Percentiles rank a stretch among this genome's conserved stretches.
Evolutionary conservation across 1,140 invertebrate genomes (phyloP).

Genomic region (Orussus abietinus): DNA sequence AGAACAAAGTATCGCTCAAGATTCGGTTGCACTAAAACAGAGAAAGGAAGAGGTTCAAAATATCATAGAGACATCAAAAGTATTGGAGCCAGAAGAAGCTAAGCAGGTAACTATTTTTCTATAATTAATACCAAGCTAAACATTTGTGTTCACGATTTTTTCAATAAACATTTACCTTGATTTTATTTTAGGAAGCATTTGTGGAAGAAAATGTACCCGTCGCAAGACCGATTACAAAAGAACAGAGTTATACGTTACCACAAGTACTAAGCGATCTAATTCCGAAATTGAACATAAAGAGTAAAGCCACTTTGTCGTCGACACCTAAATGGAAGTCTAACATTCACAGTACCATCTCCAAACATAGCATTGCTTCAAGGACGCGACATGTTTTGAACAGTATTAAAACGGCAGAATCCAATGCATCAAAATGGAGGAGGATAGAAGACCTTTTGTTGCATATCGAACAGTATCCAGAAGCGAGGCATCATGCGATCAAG

Average conservation of each 20-base stretch:
- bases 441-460: conserved; percentile 68
- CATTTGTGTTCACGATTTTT: neutral
- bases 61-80: conserved; percentile 12
- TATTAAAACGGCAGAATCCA: conserved; percentile 58
- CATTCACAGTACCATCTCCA: conserved; percentile 39
- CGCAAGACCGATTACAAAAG: conserved; percentile 13
- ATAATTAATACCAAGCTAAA: neutral
- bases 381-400: conserved; percentile 66
- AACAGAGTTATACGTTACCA: conserved; percentile 33
- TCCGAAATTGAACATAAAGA: conserved; percentile 30
- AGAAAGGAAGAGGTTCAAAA: conserved; percentile 10
- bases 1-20: conserved; percentile 24
- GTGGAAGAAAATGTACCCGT: neutral
- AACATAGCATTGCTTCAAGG: conserved; percentile 61
- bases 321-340: conserved; percentile 50
- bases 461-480: conserved; percentile 68
- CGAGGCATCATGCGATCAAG: conserved; percentile 68
- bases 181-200: neutral
- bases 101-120: neutral
- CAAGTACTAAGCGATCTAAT: conserved; percentile 39
- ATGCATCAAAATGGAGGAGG: conserved; percentile 57
- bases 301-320: conserved; percentile 22
- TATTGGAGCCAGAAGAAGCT: conserved; percentile 9
- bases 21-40: conserved; percentile 14
- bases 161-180: neutral